Percentiles rank a stretch among this genome's conserved stretches.
Conservation (phyloP, 1,140 invertebrate species). For the Matsumurasca onukii region DNA sequence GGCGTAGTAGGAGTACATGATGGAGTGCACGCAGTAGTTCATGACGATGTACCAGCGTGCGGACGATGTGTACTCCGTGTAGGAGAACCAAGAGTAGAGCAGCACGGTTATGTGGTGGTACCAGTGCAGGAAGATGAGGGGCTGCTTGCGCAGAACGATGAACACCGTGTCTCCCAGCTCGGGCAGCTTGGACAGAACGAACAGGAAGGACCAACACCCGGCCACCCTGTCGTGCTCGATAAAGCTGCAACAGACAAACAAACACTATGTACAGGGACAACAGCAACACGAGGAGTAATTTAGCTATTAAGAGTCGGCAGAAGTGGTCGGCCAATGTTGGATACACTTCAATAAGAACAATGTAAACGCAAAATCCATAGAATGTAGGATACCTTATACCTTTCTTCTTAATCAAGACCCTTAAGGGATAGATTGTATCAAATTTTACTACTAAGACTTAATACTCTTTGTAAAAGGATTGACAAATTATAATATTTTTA, state of each 20-base stretch:
- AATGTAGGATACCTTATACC: too few species aligned
- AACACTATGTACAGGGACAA: too few species aligned
- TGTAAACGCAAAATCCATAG: too few species aligned
- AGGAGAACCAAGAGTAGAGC: slow-evolving; percentile 96
- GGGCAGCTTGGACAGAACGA: slow-evolving; percentile 91
- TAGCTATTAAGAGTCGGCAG: too few species aligned
- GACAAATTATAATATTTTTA: too few species aligned
- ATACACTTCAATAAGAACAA: too few species aligned
- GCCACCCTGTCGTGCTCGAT: slow-evolving; percentile 84
- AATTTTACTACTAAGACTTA: too few species aligned
- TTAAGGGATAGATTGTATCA: too few species aligned
- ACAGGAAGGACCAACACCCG: slow-evolving; percentile 96
- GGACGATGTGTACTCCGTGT: slow-evolving; percentile 94
- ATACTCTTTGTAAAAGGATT: too few species aligned
- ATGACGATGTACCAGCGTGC: slow-evolving; percentile 99
- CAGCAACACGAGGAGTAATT: too few species aligned
- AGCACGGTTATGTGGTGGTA: slow-evolving; percentile 89
- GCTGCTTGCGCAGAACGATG: slow-evolving; percentile 94
- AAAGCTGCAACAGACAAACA: slow-evolving; percentile 61
- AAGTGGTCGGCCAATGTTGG: too few species aligned
- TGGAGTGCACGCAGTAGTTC: slow-evolving; percentile 96
- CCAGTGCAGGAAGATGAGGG: slow-evolving; percentile 98
- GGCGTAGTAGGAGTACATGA: slow-evolving; percentile 98
- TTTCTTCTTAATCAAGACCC: too few species aligned
- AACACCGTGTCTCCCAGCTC: slow-evolving; percentile 98